Evolutionary conservation across 1,140 invertebrate genomes (phyloP).

Genomic region (Caenorhabditis inopinata): DNA sequence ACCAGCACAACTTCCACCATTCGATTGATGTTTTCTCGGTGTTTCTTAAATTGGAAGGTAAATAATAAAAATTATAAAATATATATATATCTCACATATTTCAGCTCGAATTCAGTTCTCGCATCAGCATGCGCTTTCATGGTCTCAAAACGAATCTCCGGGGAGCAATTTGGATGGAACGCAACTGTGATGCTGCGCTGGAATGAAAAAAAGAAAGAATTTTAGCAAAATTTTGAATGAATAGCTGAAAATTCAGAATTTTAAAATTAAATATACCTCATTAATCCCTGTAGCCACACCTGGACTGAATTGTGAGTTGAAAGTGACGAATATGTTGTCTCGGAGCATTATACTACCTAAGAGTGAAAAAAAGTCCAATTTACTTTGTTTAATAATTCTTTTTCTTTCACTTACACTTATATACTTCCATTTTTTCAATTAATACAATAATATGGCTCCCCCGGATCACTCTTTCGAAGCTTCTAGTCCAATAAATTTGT

Average conservation of each 20-base stretch:
- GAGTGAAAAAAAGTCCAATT: too few species aligned
- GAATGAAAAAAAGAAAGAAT: background rate
- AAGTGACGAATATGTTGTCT: background rate
- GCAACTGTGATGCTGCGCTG: background rate
- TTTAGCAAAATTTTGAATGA: too few species aligned
- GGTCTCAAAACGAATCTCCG: background rate
- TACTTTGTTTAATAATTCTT: too few species aligned
- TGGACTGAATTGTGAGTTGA: background rate
- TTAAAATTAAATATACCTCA: background rate
- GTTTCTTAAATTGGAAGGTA: too few species aligned
- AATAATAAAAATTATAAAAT: too few species aligned
- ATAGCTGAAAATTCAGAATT: too few species aligned
- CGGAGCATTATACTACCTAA: background rate
- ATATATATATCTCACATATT: too few species aligned
- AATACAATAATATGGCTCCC: background rate
- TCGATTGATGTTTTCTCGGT: slow-evolving; percentile 11
- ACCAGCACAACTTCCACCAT: background rate
- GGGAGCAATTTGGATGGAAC: background rate
- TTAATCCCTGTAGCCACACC: background rate
- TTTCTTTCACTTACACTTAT: background rate
- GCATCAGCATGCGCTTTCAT: background rate
- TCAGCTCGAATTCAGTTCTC: background rate
- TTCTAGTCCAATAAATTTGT: background rate
- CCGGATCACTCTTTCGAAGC: background rate
- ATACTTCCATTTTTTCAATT: background rate